Evolutionary conservation across 1,140 invertebrate species (phyloP).

Genomic region (Macrobrachium nipponense): DNA sequence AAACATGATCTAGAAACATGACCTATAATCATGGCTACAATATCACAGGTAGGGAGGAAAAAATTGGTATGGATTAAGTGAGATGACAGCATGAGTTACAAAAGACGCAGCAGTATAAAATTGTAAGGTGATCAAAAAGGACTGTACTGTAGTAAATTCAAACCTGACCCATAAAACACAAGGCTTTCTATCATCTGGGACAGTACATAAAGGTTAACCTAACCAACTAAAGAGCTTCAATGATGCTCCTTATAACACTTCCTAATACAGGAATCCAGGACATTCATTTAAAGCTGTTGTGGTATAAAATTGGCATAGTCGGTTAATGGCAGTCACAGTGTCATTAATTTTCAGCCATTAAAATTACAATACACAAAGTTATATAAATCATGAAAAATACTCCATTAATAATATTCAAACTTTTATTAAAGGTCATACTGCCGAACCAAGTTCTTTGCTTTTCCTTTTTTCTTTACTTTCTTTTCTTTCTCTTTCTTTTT

Average conservation of each 20-base stretch:
- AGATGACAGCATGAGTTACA: constrained; percentile 11
- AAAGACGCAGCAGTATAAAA: constrained; percentile 37
- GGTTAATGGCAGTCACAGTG: too few relatives aligned
- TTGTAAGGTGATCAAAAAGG: constrained; percentile 14
- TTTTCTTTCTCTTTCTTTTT: constrained; percentile 59
- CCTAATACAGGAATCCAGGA: too few relatives aligned
- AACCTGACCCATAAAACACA: constrained; percentile 12
- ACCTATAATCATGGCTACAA: constrained; percentile 33
- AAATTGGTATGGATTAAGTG: constrained; percentile 22
- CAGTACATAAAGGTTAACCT: too few relatives aligned
- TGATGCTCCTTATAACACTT: too few relatives aligned
- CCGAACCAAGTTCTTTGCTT: constrained; percentile 39
- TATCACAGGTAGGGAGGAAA: constrained; percentile 52
- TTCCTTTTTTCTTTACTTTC: constrained; percentile 55
- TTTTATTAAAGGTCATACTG: constrained; percentile 26
- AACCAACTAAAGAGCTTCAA: too few relatives aligned
- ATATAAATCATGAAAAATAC: constrained; percentile 1
- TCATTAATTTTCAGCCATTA: too few relatives aligned
- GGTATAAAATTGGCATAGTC: too few relatives aligned
- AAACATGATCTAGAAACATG: constrained; percentile 18
- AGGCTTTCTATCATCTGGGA: constrained; percentile 31
- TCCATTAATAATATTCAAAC: not conserved
- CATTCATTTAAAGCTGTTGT: too few relatives aligned
- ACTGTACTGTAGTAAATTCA: constrained; percentile 16
- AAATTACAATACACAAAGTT: not conserved